Evolutionary conservation across 2,113 vertebrate genomes (phyloP).

Genomic region (Limanda limanda): DNA sequence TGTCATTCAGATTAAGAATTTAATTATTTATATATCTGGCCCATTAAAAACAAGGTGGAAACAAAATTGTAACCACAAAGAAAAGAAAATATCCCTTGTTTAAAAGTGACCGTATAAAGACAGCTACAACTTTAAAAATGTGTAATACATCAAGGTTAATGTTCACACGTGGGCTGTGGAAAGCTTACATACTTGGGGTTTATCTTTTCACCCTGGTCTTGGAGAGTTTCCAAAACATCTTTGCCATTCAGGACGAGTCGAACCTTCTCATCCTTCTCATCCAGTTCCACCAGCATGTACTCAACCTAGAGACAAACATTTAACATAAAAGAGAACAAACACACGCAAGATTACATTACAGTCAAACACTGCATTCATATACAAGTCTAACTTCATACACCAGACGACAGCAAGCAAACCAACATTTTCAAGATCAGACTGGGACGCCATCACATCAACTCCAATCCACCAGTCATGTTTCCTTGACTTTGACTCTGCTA

Average conservation of each 20-base stretch:
- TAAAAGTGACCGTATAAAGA: background rate
- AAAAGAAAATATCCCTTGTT: background rate
- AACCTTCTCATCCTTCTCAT: conserved; percentile 91
- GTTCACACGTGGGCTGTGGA: background rate
- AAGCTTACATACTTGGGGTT: conserved; percentile 94
- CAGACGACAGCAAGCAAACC: conserved; percentile 2
- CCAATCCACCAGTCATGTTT: conserved; percentile 72
- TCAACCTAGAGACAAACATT: conserved; percentile 87
- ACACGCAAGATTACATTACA: background rate
- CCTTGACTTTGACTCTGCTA: conserved; percentile 69
- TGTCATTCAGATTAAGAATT: too few species aligned
- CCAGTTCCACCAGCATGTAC: conserved; percentile 95
- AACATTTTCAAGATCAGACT: conserved; percentile 35
- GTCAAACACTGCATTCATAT: background rate
- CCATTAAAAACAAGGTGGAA: background rate
- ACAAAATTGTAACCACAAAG: background rate
- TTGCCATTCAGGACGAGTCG: conserved; percentile 86
- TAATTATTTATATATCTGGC: too few species aligned
- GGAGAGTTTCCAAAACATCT: conserved; percentile 90
- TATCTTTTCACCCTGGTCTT: conserved; percentile 92
- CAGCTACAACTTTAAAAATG: background rate
- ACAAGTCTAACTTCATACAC: background rate
- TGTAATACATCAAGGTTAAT: background rate
- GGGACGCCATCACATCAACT: conserved; percentile 61
- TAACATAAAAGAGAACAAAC: conserved; percentile 2